Evolutionary conservation across 1,140 invertebrate species (phyloP).

Genomic region (Apis florea): DNA sequence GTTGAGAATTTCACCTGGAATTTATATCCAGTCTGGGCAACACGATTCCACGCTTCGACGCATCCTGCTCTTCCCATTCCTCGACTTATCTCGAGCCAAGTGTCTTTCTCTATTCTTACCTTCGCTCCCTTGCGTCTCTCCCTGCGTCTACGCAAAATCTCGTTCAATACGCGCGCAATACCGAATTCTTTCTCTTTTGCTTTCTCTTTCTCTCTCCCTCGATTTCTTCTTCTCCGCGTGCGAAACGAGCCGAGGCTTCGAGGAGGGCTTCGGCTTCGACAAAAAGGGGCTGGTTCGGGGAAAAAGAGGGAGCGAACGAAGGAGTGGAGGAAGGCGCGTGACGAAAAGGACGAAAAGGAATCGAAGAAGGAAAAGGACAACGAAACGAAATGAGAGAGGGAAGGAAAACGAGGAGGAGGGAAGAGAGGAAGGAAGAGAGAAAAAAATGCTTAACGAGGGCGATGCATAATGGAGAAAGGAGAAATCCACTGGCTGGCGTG

Average conservation of each 20-base stretch:
- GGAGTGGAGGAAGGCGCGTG: not conserved
- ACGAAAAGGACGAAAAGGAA: not conserved
- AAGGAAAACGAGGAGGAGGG: not conserved
- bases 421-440: not conserved
- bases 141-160: not conserved
- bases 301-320: not conserved
- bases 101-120: not conserved
- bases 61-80: not conserved
- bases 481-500: conserved; percentile 65
- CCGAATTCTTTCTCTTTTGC: conserved; percentile 56
- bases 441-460: conserved; percentile 63
- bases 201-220: not conserved
- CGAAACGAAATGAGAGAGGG: not conserved
- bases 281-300: not conserved
- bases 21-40: conserved; percentile 19
- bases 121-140: too few species aligned
- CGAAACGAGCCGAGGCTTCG: conserved; percentile 2
- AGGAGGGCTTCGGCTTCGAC: conserved; percentile 2
- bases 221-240: conserved; percentile 2
- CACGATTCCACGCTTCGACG: conserved; percentile 14
- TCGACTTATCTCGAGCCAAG: conserved; percentile 16
- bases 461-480: conserved; percentile 68
- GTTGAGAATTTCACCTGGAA: conserved; percentile 27
- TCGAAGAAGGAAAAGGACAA: not conserved
- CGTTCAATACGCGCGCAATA: conserved; percentile 42